Evolutionary conservation across 2,113 vertebrate species (phyloP).

Genomic region (Albula glossodonta): DNA sequence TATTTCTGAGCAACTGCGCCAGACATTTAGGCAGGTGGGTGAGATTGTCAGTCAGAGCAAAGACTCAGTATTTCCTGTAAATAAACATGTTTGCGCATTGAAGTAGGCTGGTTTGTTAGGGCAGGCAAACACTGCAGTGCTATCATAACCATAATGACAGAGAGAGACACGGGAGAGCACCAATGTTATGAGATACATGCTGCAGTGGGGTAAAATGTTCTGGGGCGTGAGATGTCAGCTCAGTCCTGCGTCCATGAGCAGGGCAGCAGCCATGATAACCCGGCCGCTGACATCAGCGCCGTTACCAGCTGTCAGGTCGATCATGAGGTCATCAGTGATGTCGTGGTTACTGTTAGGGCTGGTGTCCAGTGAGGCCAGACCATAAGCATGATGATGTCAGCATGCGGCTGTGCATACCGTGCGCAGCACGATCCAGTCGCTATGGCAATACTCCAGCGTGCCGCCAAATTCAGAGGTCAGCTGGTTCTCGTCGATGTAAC

Average conservation of each 20-base stretch:
- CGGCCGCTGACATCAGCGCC: too few species aligned
- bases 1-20: neutral
- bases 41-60: neutral
- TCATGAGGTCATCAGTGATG: neutral
- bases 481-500: constrained; percentile 91
- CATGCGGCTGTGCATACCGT: constrained; percentile 70
- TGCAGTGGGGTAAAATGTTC: too few species aligned
- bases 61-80: too few species aligned
- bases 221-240: too few species aligned
- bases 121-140: too few species aligned
- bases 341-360: neutral
- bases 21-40: neutral
- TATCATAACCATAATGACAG: neutral
- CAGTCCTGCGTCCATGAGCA: too few species aligned
- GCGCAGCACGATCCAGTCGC: constrained; percentile 93
- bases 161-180: too few species aligned
- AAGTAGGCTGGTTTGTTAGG: too few species aligned
- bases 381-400: neutral
- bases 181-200: too few species aligned
- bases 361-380: neutral
- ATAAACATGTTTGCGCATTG: too few species aligned
- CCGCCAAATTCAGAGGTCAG: constrained; percentile 94
- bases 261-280: neutral
- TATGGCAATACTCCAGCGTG: constrained; percentile 92
- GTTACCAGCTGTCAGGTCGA: neutral